Percentiles rank a stretch among this genome's conserved stretches.
These are phyloP conservation scores for Phataginus tetradactyla DNA, from an alignment of 2,797 vertebrate species.

Conservation along the genomic window DNA sequence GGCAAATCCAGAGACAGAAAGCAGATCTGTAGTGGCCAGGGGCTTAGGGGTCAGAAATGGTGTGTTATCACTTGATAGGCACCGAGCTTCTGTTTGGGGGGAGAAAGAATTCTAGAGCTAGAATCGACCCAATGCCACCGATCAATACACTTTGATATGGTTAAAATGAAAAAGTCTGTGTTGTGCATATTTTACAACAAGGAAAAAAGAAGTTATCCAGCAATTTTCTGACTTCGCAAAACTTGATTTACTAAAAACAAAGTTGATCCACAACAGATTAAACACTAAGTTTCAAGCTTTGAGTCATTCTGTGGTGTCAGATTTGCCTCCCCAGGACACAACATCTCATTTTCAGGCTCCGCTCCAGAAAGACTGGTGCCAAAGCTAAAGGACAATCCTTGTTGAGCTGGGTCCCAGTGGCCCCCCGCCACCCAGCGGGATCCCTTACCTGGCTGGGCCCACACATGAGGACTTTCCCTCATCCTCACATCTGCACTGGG, in stretches of 20 bases:
- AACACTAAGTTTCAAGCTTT: neutral
- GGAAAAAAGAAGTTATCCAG: neutral
- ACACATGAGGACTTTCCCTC: too few species aligned
- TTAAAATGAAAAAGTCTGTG: neutral
- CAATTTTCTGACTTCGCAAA: neutral
- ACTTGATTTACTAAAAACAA: neutral
- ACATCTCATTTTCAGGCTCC: neutral
- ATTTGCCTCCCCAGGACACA: neutral
- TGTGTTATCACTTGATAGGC: too few species aligned
- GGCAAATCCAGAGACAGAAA: neutral
- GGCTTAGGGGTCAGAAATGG: neutral
- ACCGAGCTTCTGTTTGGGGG: neutral
- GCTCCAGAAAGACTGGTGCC: neutral
- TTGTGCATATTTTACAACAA: neutral
- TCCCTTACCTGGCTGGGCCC: neutral
- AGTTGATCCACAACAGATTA: neutral
- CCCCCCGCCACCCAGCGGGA: fast-evolving
- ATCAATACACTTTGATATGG: neutral
- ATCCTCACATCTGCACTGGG: fast-evolving
- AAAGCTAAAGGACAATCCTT: neutral
- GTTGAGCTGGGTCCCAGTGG: fast-evolving
- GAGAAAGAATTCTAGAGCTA: neutral
- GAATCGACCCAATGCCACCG: neutral
- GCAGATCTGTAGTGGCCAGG: neutral
- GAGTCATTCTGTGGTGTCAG: neutral